phyloP scores from a whole-genome alignment of 2,797 vertebrate species.

The Phataginus tetradactyla region DNA sequence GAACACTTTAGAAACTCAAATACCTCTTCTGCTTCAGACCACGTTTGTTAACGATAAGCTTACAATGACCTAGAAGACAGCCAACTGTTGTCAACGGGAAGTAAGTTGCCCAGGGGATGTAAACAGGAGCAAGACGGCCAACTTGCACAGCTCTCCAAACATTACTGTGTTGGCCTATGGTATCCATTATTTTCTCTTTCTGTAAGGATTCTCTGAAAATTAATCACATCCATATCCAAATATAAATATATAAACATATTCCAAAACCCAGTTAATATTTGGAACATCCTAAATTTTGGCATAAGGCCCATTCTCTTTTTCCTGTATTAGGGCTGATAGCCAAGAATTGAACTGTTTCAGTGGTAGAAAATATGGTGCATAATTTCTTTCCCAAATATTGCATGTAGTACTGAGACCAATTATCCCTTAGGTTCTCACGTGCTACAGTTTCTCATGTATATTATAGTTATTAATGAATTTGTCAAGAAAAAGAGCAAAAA shows the following conservation, averaged over 20 bases:
- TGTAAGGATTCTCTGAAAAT: constrained; percentile 31
- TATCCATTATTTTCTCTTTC: constrained; percentile 14
- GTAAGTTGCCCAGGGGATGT: neutral
- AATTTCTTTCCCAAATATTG: neutral
- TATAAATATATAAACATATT: neutral
- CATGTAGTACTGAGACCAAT: neutral
- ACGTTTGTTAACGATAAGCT: neutral
- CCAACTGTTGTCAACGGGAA: constrained; percentile 2
- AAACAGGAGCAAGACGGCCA: constrained; percentile 14
- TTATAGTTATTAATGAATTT: neutral
- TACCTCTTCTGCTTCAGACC: neutral
- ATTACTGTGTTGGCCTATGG: neutral
- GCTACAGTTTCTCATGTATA: neutral
- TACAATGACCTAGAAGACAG: neutral
- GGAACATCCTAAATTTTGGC: neutral
- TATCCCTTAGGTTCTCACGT: neutral
- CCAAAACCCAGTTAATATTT: constrained; percentile 25
- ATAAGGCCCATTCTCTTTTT: neutral
- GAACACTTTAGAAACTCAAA: neutral
- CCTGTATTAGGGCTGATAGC: neutral
- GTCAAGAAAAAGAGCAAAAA: neutral
- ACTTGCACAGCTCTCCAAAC: neutral
- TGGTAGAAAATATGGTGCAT: neutral
- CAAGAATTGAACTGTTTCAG: neutral
- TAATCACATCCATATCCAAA: neutral